Evolutionary conservation across 2,113 vertebrate genomes (phyloP).

Genomic region (Nematolebias whitei): DNA sequence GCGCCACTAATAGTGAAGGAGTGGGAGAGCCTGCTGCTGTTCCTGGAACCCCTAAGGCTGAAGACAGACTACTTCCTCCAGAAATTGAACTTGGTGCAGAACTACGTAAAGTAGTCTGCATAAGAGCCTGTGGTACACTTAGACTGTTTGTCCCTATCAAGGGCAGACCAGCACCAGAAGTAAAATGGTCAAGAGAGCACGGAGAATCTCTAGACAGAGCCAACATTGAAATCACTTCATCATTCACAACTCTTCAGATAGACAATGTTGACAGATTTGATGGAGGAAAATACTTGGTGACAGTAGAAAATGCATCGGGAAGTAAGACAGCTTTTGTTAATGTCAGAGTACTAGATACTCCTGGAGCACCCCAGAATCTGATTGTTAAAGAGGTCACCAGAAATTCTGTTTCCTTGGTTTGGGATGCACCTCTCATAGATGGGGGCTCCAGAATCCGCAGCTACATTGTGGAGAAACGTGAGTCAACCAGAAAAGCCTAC

Average conservation of each 20-base stretch:
- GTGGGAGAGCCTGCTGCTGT: conserved; percentile 92
- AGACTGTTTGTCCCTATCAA: conserved; percentile 97
- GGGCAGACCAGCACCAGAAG: conserved; percentile 94
- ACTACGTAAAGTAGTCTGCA: conserved; percentile 90
- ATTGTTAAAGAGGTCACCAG: conserved; percentile 92
- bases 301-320: conserved; percentile 92
- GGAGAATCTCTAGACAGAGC: conserved; percentile 92
- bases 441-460: conserved; percentile 95
- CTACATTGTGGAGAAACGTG: conserved; percentile 97
- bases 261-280: conserved; percentile 96
- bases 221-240: conserved; percentile 90
- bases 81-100: conserved; percentile 97
- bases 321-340: conserved; percentile 95
- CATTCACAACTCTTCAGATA: conserved; percentile 91
- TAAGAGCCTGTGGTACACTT: conserved; percentile 94
- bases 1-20: conserved; percentile 93
- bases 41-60: conserved; percentile 92
- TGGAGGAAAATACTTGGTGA: conserved; percentile 93
- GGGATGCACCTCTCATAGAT: conserved; percentile 95
- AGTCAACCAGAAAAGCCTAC: conserved; percentile 96
- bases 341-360: conserved; percentile 96
- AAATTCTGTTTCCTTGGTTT: conserved; percentile 91
- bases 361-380: conserved; percentile 92
- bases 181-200: conserved; percentile 95
- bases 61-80: conserved; percentile 91